phyloP scores from a whole-genome alignment of 2,797 vertebrate genomes.

The Acipenser transmontanus region DNA sequence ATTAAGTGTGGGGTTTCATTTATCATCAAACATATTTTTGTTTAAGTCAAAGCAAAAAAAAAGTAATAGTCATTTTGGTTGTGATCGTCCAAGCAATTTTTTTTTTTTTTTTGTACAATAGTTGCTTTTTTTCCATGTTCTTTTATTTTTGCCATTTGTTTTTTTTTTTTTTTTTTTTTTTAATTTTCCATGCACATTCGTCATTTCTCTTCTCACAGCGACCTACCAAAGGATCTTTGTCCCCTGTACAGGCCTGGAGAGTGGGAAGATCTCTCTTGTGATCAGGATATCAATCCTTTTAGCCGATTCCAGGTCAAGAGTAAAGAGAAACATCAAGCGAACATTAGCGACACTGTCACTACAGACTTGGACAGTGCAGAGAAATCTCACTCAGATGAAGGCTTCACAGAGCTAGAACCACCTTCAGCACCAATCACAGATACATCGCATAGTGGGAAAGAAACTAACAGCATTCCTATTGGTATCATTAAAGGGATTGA shows the following conservation, averaged over 20 bases:
- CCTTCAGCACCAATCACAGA: conserved; percentile 40
- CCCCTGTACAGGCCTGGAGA: conserved; percentile 99
- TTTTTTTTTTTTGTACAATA: background rate
- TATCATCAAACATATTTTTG: too few species aligned
- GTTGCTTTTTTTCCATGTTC: background rate
- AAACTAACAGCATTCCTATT: conserved; percentile 21
- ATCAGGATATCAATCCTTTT: conserved; percentile 89
- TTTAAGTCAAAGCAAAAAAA: too few species aligned
- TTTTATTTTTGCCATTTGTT: conserved; percentile 39
- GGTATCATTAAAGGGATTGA: conserved; percentile 22
- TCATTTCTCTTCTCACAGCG: conserved; percentile 73
- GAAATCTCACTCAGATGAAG: conserved; percentile 69
- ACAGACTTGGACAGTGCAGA: conserved; percentile 57
- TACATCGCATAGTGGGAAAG: conserved; percentile 38
- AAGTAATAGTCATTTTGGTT: too few species aligned
- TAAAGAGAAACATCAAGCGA: conserved; percentile 60
- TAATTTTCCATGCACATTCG: conserved; percentile 58
- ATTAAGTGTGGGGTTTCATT: too few species aligned
- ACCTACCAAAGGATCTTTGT: conserved; percentile 98
- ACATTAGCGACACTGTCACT: conserved; percentile 49
- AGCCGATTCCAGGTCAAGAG: conserved; percentile 84
- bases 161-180: conserved; percentile 46
- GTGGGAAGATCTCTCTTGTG: conserved; percentile 93
- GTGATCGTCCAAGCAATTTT: background rate
- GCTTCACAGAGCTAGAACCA: conserved; percentile 80